These are phyloP conservation scores for Paracentrotus lividus DNA, from an alignment of 53 echinoderm and acorn worm genomes.

Conservation along the genomic window DNA sequence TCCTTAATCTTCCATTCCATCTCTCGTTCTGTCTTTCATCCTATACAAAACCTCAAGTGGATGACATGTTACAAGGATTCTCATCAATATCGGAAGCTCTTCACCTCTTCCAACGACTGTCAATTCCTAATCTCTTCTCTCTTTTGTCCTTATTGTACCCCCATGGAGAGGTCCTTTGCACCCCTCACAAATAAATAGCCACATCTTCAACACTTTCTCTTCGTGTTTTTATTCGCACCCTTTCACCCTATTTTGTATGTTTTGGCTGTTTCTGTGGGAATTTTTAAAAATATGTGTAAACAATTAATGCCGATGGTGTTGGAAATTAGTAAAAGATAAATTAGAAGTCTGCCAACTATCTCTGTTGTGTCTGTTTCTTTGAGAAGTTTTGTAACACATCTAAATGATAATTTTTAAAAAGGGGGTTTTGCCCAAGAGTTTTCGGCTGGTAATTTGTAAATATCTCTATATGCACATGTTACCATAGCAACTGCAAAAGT, in stretches of 20 bases:
- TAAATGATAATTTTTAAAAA: too few relatives aligned
- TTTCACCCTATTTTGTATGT: not conserved
- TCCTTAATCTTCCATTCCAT: not conserved
- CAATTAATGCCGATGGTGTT: not conserved
- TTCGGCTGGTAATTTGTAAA: too few relatives aligned
- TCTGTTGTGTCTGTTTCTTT: not conserved
- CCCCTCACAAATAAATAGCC: not conserved
- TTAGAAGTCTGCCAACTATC: too few relatives aligned
- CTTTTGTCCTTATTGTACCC: slow-evolving; percentile 9
- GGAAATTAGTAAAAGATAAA: too few relatives aligned
- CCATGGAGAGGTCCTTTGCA: not conserved
- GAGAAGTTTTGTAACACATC: not conserved
- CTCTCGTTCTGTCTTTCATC: not conserved
- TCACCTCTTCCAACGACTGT: slow-evolving; percentile 5
- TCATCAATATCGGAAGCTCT: slow-evolving; percentile 50
- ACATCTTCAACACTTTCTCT: slow-evolving; percentile 31
- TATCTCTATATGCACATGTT: too few relatives aligned
- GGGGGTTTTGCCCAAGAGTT: too few relatives aligned
- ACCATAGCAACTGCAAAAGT: too few relatives aligned
- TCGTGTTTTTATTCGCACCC: not conserved
- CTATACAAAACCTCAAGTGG: not conserved
- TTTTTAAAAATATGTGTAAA: not conserved
- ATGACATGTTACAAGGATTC: slow-evolving; percentile 29
- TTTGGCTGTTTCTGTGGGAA: not conserved
- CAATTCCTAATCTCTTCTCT: not conserved